These are phyloP conservation scores for Arge pagana DNA, from an alignment of 2,888 invertebrate species.

Conservation along the genomic window DNA sequence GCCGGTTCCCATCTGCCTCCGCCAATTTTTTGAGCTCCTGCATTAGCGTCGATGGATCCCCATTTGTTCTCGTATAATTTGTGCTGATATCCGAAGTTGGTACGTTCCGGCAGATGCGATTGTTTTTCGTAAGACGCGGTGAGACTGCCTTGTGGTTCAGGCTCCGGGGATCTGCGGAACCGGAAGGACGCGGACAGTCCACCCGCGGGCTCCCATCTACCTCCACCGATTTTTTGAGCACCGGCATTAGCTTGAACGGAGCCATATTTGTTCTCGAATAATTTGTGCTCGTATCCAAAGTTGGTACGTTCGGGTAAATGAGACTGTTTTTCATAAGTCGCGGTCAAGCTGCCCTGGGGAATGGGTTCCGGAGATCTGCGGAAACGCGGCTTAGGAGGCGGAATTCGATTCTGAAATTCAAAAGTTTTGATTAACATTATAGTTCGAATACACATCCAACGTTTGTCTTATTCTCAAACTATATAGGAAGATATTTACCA, in stretches of 20 bases:
- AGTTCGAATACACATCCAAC: neutral
- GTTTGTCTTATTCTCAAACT: neutral
- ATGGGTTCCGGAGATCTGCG: slow-evolving; percentile 5
- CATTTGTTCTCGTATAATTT: slow-evolving; percentile 1
- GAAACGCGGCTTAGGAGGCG: slow-evolving; percentile 4
- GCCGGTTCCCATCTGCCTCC: neutral
- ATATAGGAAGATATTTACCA: neutral
- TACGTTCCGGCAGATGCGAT: neutral
- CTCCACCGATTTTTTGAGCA: neutral
- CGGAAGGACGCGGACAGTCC: slow-evolving; percentile 3
- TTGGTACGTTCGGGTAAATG: neutral
- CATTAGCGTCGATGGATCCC: neutral
- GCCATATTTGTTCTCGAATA: slow-evolving; percentile 8
- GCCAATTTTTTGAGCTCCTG: neutral
- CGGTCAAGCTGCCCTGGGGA: slow-evolving; percentile 1
- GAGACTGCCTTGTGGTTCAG: neutral
- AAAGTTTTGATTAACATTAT: neutral
- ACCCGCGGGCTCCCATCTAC: neutral
- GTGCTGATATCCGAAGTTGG: slow-evolving; percentile 3
- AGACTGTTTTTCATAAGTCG: neutral
- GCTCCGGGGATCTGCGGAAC: neutral
- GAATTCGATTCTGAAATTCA: slow-evolving; percentile 2
- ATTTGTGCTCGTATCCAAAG: slow-evolving; percentile 7
- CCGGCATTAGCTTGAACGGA: slow-evolving; percentile 4
- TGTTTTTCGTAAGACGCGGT: neutral